These are phyloP conservation scores for Pseudoatta argentina DNA, from an alignment of 1,140 invertebrate species.

Conservation along the genomic window DNA sequence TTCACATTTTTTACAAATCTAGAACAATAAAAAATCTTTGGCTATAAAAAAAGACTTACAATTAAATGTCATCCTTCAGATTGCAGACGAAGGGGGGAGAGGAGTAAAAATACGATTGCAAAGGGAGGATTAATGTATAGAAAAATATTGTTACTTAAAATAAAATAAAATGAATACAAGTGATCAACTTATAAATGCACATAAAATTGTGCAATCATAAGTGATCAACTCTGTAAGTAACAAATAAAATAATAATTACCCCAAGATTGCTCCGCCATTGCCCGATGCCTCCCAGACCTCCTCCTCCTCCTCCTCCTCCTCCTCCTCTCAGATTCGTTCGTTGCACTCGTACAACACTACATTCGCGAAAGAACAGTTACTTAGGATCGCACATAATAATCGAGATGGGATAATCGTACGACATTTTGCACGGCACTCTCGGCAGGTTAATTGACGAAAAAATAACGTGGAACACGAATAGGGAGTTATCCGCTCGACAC, in stretches of 20 bases:
- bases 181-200: not conserved
- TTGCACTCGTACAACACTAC: not conserved
- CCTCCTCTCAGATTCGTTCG: conserved; percentile 3
- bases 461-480: not conserved
- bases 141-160: not conserved
- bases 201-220: not conserved
- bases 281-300: not conserved
- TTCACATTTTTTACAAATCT: too few relatives aligned
- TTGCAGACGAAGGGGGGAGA: too few relatives aligned
- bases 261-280: not conserved
- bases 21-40: too few relatives aligned
- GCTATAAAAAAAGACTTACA: too few relatives aligned
- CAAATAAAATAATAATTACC: not conserved
- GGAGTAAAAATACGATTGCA: too few relatives aligned
- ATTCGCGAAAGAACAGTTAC: conserved; percentile 3
- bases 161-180: conserved; percentile 1
- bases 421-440: conserved; percentile 3
- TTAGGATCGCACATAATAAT: conserved; percentile 15
- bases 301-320: not conserved
- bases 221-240: not conserved
- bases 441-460: conserved; percentile 1
- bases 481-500: not conserved
- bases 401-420: conserved; percentile 23
- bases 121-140: not conserved
- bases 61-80: too few relatives aligned